Evolutionary conservation across 2,113 vertebrate genomes (phyloP), one percentile per base, ranked within the genome.

Genomic region (Monopterus albus): DNA sequence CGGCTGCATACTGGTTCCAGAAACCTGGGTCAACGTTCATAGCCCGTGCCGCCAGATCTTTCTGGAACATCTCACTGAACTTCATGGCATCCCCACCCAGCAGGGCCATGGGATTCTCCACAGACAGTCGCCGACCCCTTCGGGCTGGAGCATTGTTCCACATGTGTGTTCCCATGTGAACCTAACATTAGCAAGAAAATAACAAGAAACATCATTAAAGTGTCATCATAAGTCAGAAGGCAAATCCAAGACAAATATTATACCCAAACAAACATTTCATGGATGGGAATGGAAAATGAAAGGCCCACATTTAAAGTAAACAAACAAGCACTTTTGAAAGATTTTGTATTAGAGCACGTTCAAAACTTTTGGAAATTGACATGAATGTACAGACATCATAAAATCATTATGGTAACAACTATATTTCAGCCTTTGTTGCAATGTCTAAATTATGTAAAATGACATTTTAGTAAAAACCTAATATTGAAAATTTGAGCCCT

Each of bases 121-220:
- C 97, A 0, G 97, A 99, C 26, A 99, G 94, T 21, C 98, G 95
- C 31, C 97, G 96, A 64, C 98, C 98, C 0, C 98, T 94, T n/a
- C 97, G 92, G 3, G 98, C 97, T 0, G 98, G 98, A 23, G 98
- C 96, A 0, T 99, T 99, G 93, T 99, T 99, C 98, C 98, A 99
- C 98, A 99, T 98, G 89, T 99, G 97, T 6, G 98, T 99, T 67
- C 98, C 98, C 98, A 99, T 99, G 91, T 99, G 98, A 78, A 99
- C 98, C 98, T 99, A 92, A 59, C 6, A 40, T 20, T 63, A 51
- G 75, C 13, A 52, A 62, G 5, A 69, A 40, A 45, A 79, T 7
- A 13, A 73, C 57, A 68, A 53, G 23, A 47, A 66, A 65, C 29
- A 63, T 56, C 8, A 65, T 21, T 39, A 62, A 21, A 7, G 1